These are phyloP conservation scores for Euwallacea similis DNA, from an alignment of 1,140 invertebrate species.

Conservation along the genomic window DNA sequence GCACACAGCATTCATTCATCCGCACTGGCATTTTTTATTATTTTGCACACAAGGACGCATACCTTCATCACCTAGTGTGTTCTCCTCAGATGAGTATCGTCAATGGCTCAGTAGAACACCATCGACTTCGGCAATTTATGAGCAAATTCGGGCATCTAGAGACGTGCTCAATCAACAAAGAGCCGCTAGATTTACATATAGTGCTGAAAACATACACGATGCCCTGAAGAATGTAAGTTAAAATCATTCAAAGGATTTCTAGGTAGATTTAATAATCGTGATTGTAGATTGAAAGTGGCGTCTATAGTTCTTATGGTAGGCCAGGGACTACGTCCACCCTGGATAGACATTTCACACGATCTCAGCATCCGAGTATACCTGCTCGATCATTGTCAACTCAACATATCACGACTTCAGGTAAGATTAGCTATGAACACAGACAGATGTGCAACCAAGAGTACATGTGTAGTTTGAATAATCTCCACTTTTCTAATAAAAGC, in stretches of 20 bases:
- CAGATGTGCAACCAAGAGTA: too few relatives aligned
- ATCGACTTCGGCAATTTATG: slow-evolving; percentile 89
- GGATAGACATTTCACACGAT: slow-evolving; percentile 57
- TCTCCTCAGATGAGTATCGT: slow-evolving; percentile 88
- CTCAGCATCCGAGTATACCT: slow-evolving; percentile 57
- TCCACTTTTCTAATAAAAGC: too few relatives aligned
- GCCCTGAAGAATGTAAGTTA: slow-evolving; percentile 72
- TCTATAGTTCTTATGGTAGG: slow-evolving; percentile 60
- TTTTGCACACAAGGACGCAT: slow-evolving; percentile 57
- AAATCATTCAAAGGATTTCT: neutral
- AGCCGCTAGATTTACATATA: slow-evolving; percentile 78
- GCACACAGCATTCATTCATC: neutral
- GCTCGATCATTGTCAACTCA: slow-evolving; percentile 69
- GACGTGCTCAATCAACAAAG: slow-evolving; percentile 66
- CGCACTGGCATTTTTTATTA: slow-evolving; percentile 32
- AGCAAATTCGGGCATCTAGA: slow-evolving; percentile 77
- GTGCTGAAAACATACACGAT: slow-evolving; percentile 86
- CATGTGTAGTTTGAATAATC: too few relatives aligned
- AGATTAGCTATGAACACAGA: neutral
- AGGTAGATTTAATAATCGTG: neutral
- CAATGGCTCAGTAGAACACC: slow-evolving; percentile 87
- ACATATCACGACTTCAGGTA: slow-evolving; percentile 59
- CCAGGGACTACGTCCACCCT: slow-evolving; percentile 59
- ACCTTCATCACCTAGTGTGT: slow-evolving; percentile 73
- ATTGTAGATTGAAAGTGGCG: slow-evolving; percentile 63